These are phyloP conservation scores for Xiphorhynchus elegans DNA, from an alignment of 2,113 vertebrate species.

Conservation along the genomic window DNA sequence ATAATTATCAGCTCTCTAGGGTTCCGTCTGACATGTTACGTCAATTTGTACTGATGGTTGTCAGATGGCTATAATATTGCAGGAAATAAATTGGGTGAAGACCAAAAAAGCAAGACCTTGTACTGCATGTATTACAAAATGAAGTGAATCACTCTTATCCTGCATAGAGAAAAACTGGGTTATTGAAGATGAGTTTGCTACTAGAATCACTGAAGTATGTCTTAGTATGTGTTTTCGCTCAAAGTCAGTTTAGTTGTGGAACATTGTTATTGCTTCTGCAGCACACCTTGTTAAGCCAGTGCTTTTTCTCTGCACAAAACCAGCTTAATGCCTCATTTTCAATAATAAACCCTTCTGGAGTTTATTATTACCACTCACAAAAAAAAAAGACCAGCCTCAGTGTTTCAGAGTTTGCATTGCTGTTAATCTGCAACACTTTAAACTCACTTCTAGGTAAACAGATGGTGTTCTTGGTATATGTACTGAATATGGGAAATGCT, in stretches of 20 bases:
- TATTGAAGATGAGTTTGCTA: background rate
- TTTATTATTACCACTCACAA: too few species aligned
- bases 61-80: background rate
- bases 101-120: background rate
- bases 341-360: background rate
- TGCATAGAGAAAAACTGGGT: background rate
- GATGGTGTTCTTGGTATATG: background rate
- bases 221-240: background rate
- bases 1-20: background rate
- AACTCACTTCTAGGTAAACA: background rate
- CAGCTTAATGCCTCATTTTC: background rate
- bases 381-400: background rate
- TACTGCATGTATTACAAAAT: background rate
- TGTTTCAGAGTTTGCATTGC: background rate
- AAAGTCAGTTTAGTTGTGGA: background rate
- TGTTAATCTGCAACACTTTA: background rate
- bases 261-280: background rate
- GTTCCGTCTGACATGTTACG: background rate
- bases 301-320: background rate
- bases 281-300: background rate
- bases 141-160: background rate
- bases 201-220: background rate
- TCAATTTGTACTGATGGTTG: background rate
- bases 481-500: background rate
- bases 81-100: background rate